Base-by-base conservation (phyloP, 1,140 invertebrate species). In the Vanessa atalanta region DNA sequence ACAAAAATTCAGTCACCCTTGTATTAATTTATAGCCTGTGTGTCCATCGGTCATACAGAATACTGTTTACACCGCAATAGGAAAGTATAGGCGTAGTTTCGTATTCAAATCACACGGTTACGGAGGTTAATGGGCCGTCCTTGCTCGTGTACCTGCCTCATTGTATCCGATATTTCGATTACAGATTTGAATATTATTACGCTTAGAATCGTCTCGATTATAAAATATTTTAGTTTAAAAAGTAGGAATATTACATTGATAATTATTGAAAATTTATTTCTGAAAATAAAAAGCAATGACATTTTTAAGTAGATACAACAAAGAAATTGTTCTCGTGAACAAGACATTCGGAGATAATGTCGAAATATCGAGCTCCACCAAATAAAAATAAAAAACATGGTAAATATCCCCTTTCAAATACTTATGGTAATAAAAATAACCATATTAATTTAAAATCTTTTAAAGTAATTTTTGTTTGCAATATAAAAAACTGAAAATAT, bases 21-120 rank as follows among this genome's bases (percentile, higher is more conserved):
- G 16, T 31, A 67, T 31, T 31, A 66, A 66, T 66, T 67, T 51
- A 67, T 12, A 37, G 5, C 47, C 48, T 12, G 13, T 37, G 48
- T 63, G 60, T 63, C n/a, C 48, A 51, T 23, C 37, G 43, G 64
- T 66, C 50, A 60, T 66, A 61, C 15, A 23, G 53, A 66, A 48
- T 37, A 66, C 57, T 72, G 71, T 72, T 72, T 72, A 50, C 65
- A 31, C 71, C 64, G 43, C 71, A 80, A 79, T 80, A 81, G 83
- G 82, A 84, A 85, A 87, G 83, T 50, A 50, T 75, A 84, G 65
- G 48, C 75, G 70, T 68, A 57, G 65, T 84, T 88, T 81, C 57
- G 80, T 89, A 91, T 91, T 89, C 89, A 86, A 85, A 88, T 87
- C 87, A 90, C 89, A 87, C 51, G 53, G 26, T 65, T 72, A 9